Evolutionary conservation across 2,888 invertebrate genomes (phyloP), one percentile per base, ranked within the genome.

Genomic region (Drosophila leonis): DNA sequence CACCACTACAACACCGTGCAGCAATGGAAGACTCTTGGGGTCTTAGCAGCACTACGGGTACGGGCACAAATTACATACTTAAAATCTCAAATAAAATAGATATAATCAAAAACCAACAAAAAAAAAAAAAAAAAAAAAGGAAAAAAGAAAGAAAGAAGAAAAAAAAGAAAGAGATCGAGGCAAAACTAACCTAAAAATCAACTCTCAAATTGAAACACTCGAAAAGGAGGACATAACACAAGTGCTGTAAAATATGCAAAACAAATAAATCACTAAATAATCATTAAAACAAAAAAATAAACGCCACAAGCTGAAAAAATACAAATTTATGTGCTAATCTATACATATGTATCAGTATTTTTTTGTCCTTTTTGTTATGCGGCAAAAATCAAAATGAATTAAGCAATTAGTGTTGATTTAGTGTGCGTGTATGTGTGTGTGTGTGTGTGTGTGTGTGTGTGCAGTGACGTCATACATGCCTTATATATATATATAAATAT

Each of bases 21-120:
- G 90, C 90, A 87, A 86, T 87, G 87, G 87, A 88, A 88, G 90
- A 90, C 90, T 88, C 92, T 92, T 93, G 93, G 93, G 93, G 93
- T 89, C 92, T 93, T 86, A 92, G 91, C 92, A 92, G 90, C 90
- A 92, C 91, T 90, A 92, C 91, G 91, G 93, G 93, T 93, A 93
- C 85, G 72, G 65, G 54, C 48, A 72, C 27, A 57, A 41, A 69
- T 65, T 67, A 49, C 48, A 41, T 67, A 55, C 39, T 35, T 39
- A 35, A 66, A 42, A 49, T 59, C 20, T 18, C n/a, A n/a, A 29
- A 29, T 54, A 29, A 54, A 54, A n/a, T 39, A 54, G 29, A 54
- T 54, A 27, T 39, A 39, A 54, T 39, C 27, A 39, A 39, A 39
- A 2, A 24, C 15, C 1, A 35, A 46, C n/a, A 57, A 18, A 24